Evolutionary conservation across 1,140 invertebrate species (phyloP).

Genomic region (Rhyacophila brunnea): DNA sequence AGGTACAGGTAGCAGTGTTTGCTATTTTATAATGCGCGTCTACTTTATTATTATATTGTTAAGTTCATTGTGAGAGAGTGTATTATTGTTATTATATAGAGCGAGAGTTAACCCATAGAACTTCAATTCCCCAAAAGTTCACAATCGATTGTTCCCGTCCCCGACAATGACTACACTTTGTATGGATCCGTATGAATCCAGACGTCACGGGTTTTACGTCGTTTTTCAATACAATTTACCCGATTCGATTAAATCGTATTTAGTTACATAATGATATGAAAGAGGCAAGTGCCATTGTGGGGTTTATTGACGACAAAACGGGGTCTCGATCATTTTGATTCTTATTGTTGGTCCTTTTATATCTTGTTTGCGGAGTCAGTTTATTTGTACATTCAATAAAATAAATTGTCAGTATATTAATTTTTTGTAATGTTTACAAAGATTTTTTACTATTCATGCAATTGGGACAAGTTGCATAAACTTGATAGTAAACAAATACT

Average conservation of each 20-base stretch:
- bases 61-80: slow-evolving; percentile 11
- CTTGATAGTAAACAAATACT: no score
- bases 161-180: slow-evolving; percentile 26
- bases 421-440: no score
- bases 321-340: not conserved
- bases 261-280: slow-evolving; percentile 25
- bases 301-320: slow-evolving; percentile 4
- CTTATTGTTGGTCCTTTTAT: no score
- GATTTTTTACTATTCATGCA: no score
- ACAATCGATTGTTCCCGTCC: slow-evolving; percentile 4
- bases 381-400: not conserved
- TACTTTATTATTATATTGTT: slow-evolving; percentile 21
- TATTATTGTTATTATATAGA: slow-evolving; percentile 15
- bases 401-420: no score
- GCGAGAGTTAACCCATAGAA: not conserved
- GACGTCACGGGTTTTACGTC: slow-evolving; percentile 5
- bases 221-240: slow-evolving; percentile 24
- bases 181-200: not conserved
- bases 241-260: slow-evolving; percentile 32
- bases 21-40: slow-evolving; percentile 14
- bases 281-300: slow-evolving; percentile 29
- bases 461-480: no score
- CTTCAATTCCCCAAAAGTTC: not conserved
- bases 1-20: slow-evolving; percentile 19
- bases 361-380: no score